Evolutionary conservation across 23 tunicate genomes (phyloP).

Genomic region (Pegea sp.): DNA sequence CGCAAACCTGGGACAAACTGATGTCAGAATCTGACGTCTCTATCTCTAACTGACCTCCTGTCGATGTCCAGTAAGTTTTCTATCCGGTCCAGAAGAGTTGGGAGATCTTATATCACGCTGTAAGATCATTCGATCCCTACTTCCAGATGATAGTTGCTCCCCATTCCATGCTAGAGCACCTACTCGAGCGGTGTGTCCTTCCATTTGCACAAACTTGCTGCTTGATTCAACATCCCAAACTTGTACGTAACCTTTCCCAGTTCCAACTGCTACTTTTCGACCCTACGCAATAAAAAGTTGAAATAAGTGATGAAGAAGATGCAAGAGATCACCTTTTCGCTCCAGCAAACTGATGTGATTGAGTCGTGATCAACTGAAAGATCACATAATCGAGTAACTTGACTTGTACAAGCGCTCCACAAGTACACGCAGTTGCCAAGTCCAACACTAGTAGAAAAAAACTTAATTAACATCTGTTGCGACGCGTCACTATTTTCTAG

Average conservation of each 20-base stretch:
- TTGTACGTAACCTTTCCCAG: constrained; percentile 80
- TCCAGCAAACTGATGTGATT: constrained; percentile 83
- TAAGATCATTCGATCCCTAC: constrained; percentile 69
- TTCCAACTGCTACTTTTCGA: constrained; percentile 77
- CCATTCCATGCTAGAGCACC: constrained; percentile 99
- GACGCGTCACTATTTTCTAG: background rate
- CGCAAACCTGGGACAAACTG: constrained; percentile 47
- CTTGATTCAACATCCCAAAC: constrained; percentile 77
- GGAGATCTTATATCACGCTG: constrained; percentile 68
- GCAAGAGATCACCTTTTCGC: constrained; percentile 34
- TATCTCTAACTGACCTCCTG: constrained; percentile 45
- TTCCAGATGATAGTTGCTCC: constrained; percentile 83
- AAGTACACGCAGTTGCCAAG: constrained; percentile 80
- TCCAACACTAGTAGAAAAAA: constrained; percentile 35
- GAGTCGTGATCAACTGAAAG: constrained; percentile 54
- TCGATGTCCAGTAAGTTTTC: constrained; percentile 77
- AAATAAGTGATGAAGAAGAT: background rate
- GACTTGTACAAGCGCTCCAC: constrained; percentile 95
- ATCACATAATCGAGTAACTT: constrained; percentile 84
- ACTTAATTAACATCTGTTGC: background rate
- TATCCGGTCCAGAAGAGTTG: constrained; percentile 18
- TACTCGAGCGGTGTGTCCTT: constrained; percentile 81
- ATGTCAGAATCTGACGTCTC: background rate
- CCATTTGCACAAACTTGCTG: constrained; percentile 37
- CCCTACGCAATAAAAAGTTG: constrained; percentile 24